Evolutionary conservation across 2,113 vertebrate species (phyloP), one percentile per base, ranked within the genome.

Genomic region (Dissostichus mawsoni): DNA sequence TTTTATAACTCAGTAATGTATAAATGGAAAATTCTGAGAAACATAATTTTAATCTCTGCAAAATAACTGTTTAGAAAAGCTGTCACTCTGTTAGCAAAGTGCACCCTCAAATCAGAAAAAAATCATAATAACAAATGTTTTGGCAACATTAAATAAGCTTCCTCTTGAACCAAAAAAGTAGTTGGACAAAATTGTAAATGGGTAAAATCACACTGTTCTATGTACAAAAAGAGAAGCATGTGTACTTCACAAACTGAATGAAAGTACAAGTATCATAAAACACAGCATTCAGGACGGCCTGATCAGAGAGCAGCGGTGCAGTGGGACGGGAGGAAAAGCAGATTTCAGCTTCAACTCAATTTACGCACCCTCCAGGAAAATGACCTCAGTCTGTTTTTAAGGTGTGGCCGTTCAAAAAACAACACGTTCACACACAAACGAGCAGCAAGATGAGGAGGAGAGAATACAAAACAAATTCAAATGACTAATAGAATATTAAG

Each of bases 301-400:
- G 11, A 59, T n/a, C 50, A 44, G 62, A 79, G 47, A 71, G 76
- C 33, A 57, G 44, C 7, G n/a, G 9, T 11, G 41, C 14, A 47
- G 20, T 52, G 58, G 64, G 71, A 73, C 45, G 64, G 20, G 8
- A 45, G 61, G 56, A 8, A 61, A 66, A 51, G 66, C 76, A 64
- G 74, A 78, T 72, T 81, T 72, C 59, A 91, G 82, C 63, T 84
- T 80, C 16, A 76, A 87, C 65, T 87, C 76, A 84, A 82, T 88
- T 76, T 76, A 74, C 53, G 72, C 61, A 69, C 76, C 58, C 76
- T 86, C 78, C 85, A 88, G 86, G 84, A 91, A 91, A 91, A 92
- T 92, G 85, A 90, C 74, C 84, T 91, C 88, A 92, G 90, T 75
- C 81, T 87, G 88, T 79, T 89, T 86, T 87, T 87, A 90, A 92